Conservation (phyloP, 2,113 vertebrate genomes). For the Zootoca vivipara region DNA sequence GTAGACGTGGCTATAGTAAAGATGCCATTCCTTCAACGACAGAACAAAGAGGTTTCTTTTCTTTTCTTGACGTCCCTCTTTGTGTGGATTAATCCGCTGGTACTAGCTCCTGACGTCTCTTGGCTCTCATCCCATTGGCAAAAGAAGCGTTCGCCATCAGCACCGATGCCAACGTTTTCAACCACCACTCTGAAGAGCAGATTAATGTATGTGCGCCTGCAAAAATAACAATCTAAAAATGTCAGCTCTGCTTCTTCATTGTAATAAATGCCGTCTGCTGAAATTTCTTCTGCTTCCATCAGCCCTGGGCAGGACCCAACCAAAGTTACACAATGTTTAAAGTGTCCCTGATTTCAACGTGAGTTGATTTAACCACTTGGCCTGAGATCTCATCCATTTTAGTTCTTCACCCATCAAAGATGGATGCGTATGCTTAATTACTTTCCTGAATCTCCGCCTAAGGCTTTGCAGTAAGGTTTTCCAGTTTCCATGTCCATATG, state of each 20-base stretch:
- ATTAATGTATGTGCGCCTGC: neutral
- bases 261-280: slow-evolving; percentile 17
- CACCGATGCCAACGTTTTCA: neutral
- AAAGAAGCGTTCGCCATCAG: neutral
- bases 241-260: slow-evolving; percentile 16
- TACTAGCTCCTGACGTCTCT: slow-evolving; percentile 12
- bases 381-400: neutral
- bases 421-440: slow-evolving; percentile 2
- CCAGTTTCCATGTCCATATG: neutral
- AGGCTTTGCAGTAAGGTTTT: neutral
- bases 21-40: neutral
- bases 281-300: neutral
- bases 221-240: neutral
- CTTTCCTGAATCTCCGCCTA: slow-evolving; percentile 6
- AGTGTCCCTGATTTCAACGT: neutral
- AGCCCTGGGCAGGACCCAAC: neutral
- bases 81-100: slow-evolving; percentile 2
- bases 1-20: neutral
- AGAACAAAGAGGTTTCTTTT: slow-evolving; percentile 6
- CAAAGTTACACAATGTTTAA: neutral
- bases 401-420: neutral
- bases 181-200: neutral
- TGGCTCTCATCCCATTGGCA: slow-evolving; percentile 21
- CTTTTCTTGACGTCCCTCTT: neutral
- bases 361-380: slow-evolving; percentile 9